Base-by-base conservation (phyloP, 2,797 vertebrate genomes). In the Lithobates pipiens region DNA sequence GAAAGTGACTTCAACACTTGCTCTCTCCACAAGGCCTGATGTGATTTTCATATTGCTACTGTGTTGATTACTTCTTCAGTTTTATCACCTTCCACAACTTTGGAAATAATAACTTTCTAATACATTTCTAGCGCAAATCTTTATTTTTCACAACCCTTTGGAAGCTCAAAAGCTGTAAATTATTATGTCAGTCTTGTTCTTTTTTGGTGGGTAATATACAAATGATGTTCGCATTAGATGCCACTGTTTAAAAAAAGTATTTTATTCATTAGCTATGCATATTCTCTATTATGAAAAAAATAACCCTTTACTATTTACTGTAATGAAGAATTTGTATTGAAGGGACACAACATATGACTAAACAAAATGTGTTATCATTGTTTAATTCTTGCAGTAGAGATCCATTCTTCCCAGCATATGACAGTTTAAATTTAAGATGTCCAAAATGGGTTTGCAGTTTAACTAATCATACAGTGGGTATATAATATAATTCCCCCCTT, bases 11-110 rank as follows among this genome's bases (percentile, higher is more conserved):
- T 72, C 11, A 72, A 23, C 70, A 72, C 36, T n/a, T 72, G 11
- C 21, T 79, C 16, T 44, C 21, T 44, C 25, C 29, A 42, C 32
- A 46, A 46, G 76, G 25, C 65, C 16, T 69, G 63, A 46, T 29
- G 61, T 68, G 25, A 68, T 27, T 68, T 29, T 44, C 42, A 46
- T 27, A 44, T 68, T 68, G n/a, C 1, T 42, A n/a, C 70, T 68
- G 61, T 42, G 34, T 78, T 78, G 39, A 79, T 79, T 46, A 7
- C 63, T 29, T 9, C 13, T 39, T 46, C 21, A 10, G 25, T 29
- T 46, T 68, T 79, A 69, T 67, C 63, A 68, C 77, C 63, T 68
- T 46, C 46, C 13, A 44, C n/a, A 68, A 46, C 36, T 67, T 77
- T 68, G 36, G 77, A 44, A 68, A 44, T 65, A 78, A 78, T 77